phyloP scores from a whole-genome alignment of 1,140 invertebrate species.

The Penaeus chinensis region DNA sequence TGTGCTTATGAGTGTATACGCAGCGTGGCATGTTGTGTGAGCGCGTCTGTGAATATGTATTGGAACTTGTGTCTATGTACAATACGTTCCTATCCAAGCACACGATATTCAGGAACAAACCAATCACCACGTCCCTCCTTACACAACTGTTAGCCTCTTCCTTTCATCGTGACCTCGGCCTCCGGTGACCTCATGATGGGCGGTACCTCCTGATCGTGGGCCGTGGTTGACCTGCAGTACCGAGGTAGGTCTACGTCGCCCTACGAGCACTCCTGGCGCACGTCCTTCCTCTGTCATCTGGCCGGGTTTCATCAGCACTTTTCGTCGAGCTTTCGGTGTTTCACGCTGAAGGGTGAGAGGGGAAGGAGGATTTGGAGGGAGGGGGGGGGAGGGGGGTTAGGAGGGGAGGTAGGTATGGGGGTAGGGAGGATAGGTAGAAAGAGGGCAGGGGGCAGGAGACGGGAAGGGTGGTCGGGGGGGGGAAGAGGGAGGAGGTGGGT shows the following conservation, averaged over 20 bases:
- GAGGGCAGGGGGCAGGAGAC: too few species aligned
- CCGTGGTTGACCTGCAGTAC: slow-evolving; percentile 70
- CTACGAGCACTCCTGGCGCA: slow-evolving; percentile 71
- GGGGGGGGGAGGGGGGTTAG: too few species aligned
- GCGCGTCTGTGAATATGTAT: too few species aligned
- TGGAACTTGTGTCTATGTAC: too few species aligned
- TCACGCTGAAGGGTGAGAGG: slow-evolving; percentile 71
- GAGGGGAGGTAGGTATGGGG: too few species aligned
- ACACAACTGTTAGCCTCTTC: slow-evolving; percentile 68
- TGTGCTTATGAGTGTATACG: too few species aligned
- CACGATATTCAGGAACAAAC: too few species aligned
- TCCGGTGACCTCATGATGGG: slow-evolving; percentile 73
- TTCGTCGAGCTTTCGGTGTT: slow-evolving; percentile 77
- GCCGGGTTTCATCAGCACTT: slow-evolving; percentile 77
- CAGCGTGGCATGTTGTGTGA: too few species aligned
- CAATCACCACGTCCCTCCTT: not conserved
- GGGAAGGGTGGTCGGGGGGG: too few species aligned
- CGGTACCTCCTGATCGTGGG: slow-evolving; percentile 72
- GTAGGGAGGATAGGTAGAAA: too few species aligned
- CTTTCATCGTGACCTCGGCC: slow-evolving; percentile 75
- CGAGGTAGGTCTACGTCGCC: slow-evolving; percentile 72
- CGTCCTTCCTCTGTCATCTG: slow-evolving; percentile 71
- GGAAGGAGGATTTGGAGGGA: fast-evolving
- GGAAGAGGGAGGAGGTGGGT: too few species aligned
- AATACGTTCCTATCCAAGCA: too few species aligned